Conservation (phyloP, 2,888 invertebrate genomes). For the Gasteruption jaculator region DNA sequence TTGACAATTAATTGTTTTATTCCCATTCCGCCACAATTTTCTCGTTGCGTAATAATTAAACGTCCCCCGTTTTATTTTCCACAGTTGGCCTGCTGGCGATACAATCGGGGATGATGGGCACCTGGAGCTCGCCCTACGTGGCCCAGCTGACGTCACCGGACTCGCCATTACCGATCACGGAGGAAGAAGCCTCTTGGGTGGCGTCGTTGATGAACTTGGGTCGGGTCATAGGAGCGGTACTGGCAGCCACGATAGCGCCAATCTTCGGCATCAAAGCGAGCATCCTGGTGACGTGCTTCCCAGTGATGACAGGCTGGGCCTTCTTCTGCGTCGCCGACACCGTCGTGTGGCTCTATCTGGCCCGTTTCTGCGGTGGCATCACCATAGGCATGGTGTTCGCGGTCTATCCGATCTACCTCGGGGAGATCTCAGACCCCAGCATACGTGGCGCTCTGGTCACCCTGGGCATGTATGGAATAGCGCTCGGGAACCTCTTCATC, state of each 20-base stretch:
- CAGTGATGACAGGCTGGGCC: slow-evolving; percentile 30
- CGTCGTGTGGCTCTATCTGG: slow-evolving; percentile 30
- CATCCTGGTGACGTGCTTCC: slow-evolving; percentile 26
- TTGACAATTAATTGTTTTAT: too few relatives aligned
- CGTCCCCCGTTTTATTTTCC: slow-evolving; percentile 3
- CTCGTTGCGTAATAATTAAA: too few relatives aligned
- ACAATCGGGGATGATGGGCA: slow-evolving; percentile 22
- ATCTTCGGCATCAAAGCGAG: slow-evolving; percentile 34
- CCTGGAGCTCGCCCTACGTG: slow-evolving; percentile 39
- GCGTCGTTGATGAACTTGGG: slow-evolving; percentile 36
- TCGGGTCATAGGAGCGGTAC: slow-evolving; percentile 31
- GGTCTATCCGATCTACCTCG: slow-evolving; percentile 35
- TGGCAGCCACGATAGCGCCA: slow-evolving; percentile 25
- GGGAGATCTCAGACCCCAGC: slow-evolving; percentile 34
- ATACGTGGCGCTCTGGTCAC: slow-evolving; percentile 35
- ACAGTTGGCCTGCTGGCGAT: slow-evolving; percentile 17
- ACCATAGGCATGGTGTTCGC: slow-evolving; percentile 31
- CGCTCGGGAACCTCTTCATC: slow-evolving; percentile 37
- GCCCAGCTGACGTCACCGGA: slow-evolving; percentile 24
- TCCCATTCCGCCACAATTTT: too few relatives aligned
- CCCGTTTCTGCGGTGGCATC: slow-evolving; percentile 26
- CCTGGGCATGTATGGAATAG: slow-evolving; percentile 35
- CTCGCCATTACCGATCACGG: slow-evolving; percentile 27
- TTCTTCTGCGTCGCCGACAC: slow-evolving; percentile 26
- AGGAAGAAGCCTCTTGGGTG: slow-evolving; percentile 37